A percentile compares a stretch with the other conserved stretches of the same genome.
Evolutionary conservation across 1,140 invertebrate species (phyloP).

Genomic region (Bombus ignitus): DNA sequence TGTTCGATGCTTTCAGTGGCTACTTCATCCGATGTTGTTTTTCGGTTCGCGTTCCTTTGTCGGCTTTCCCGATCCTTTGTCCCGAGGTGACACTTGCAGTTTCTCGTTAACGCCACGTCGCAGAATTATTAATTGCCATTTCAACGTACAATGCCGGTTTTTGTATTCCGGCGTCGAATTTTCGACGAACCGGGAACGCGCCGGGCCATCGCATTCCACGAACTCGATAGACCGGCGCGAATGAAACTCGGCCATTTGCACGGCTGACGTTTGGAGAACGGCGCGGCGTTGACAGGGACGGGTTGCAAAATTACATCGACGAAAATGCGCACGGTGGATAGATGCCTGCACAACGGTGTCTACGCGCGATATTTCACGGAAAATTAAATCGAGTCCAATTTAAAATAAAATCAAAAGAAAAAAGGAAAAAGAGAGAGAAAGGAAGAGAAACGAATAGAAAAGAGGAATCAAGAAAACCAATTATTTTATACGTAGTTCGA

Average conservation of each 20-base stretch:
- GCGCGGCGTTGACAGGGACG: conserved; percentile 36
- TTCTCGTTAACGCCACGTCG: conserved; percentile 47
- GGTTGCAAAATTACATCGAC: conserved; percentile 68
- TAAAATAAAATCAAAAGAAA: neutral
- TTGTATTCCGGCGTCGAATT: conserved; percentile 39
- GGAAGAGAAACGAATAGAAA: neutral
- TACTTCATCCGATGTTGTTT: conserved; percentile 3
- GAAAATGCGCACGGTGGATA: conserved; percentile 31
- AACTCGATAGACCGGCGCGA: conserved; percentile 64
- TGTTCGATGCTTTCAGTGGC: conserved; percentile 38
- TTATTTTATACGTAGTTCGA: too few species aligned
- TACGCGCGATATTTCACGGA: neutral
- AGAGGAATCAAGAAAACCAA: neutral
- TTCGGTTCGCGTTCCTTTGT: conserved; percentile 27
- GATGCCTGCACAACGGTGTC: conserved; percentile 28
- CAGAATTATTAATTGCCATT: conserved; percentile 72
- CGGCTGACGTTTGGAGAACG: conserved; percentile 44
- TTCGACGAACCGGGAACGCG: conserved; percentile 30
- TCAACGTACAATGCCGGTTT: conserved; percentile 22
- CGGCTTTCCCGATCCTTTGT: conserved; percentile 10
- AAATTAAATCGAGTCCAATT: conserved; percentile 51
- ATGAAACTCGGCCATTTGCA: conserved; percentile 62
- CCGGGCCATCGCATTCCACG: conserved; percentile 59
- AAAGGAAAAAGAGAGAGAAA: neutral
- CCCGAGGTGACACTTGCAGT: conserved; percentile 50